Conservation (phyloP, 2,113 vertebrate species). For the Serinus canaria region DNA sequence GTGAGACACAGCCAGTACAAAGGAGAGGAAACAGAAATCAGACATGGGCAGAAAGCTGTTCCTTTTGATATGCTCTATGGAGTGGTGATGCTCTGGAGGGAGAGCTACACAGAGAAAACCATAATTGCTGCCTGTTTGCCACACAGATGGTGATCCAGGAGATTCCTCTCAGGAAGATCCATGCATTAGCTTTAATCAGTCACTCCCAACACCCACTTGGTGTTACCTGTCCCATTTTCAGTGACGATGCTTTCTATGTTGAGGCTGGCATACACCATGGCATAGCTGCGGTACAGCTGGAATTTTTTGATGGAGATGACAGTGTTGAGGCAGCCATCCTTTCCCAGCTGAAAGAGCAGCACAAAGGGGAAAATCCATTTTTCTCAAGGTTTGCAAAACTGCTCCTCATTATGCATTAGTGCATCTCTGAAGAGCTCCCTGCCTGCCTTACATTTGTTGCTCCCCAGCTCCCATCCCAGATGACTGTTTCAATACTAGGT, state of each 20-base stretch:
- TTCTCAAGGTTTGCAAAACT: neutral
- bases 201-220: neutral
- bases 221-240: slow-evolving; percentile 74
- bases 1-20: neutral
- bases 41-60: neutral
- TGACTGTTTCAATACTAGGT: neutral
- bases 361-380: neutral
- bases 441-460: neutral
- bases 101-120: neutral
- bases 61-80: neutral
- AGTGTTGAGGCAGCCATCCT: slow-evolving; percentile 59
- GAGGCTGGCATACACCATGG: slow-evolving; percentile 34
- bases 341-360: slow-evolving; percentile 60
- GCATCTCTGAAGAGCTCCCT: neutral
- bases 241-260: slow-evolving; percentile 23
- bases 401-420: neutral
- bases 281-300: slow-evolving; percentile 49
- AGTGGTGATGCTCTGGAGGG: neutral
- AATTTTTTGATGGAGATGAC: slow-evolving; percentile 45
- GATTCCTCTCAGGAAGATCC: neutral
- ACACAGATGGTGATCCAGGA: neutral
- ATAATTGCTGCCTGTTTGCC: neutral
- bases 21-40: neutral
- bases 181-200: neutral
- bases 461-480: neutral